Percentiles rank a stretch among this genome's conserved stretches.
Evolutionary conservation across 92 coral and sea anemone species (phyloP).

Genomic region (Actinostola sp.): DNA sequence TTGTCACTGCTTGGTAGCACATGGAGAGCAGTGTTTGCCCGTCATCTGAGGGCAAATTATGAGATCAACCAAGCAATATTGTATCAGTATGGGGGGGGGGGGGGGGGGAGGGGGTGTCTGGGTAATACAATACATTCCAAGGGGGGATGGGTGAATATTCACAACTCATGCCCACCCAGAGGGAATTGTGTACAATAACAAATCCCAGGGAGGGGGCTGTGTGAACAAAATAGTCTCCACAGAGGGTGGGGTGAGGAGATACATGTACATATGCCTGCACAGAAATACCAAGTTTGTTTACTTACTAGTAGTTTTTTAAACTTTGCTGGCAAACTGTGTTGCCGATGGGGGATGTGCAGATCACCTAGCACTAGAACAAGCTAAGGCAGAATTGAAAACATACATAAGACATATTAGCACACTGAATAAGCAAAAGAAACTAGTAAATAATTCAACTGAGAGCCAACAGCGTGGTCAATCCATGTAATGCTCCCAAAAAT

Average conservation of each 20-base stretch:
- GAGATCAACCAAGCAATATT: too few species aligned
- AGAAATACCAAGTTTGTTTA: neutral
- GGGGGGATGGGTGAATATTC: too few species aligned
- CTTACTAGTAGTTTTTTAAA: constrained; percentile 94
- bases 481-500: too few species aligned
- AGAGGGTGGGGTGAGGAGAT: constrained; percentile 4
- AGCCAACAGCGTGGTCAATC: constrained; percentile 1
- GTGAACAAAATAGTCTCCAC: neutral
- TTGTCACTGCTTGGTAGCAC: too few species aligned
- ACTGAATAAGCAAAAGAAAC: neutral
- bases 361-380: constrained; percentile 98
- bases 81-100: too few species aligned
- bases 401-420: neutral
- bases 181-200: too few species aligned
- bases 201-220: neutral
- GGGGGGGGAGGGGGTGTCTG: too few species aligned
- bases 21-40: too few species aligned
- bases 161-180: too few species aligned
- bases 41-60: too few species aligned
- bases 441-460: constrained; percentile 1
- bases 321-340: constrained; percentile 95
- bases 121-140: too few species aligned
- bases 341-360: constrained; percentile 95
- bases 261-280: neutral
- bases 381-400: constrained; percentile 36